phyloP scores from a whole-genome alignment of 2,113 vertebrate species.

The Sisor rabdophorus region DNA sequence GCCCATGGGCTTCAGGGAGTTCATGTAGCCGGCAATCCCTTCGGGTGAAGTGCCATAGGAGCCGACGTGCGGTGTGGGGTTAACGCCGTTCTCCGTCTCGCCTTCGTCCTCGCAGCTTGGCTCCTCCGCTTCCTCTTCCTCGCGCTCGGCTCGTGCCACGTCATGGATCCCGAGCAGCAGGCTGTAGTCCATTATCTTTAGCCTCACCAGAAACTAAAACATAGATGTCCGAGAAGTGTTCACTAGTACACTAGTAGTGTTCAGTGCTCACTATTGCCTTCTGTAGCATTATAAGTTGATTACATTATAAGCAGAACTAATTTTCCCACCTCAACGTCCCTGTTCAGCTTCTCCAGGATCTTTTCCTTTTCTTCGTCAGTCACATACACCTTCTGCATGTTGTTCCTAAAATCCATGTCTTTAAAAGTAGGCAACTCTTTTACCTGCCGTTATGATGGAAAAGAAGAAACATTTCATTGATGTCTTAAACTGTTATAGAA shows the following conservation, averaged over 20 bases:
- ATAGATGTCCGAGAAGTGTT: too few relatives aligned
- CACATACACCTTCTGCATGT: slow-evolving; percentile 86
- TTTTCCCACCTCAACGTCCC: slow-evolving; percentile 79
- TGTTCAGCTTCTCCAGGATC: slow-evolving; percentile 83
- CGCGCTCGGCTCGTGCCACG: slow-evolving; percentile 75
- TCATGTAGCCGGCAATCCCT: slow-evolving; percentile 83
- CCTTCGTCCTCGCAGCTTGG: slow-evolving; percentile 74
- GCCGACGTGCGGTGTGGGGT: slow-evolving; percentile 58
- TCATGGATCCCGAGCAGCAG: slow-evolving; percentile 86
- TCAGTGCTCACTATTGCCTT: too few relatives aligned
- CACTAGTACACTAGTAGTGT: too few relatives aligned
- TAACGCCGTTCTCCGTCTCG: slow-evolving; percentile 70
- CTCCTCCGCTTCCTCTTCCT: slow-evolving; percentile 76
- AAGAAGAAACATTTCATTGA: not conserved
- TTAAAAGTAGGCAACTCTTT: slow-evolving; percentile 88
- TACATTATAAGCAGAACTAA: too few relatives aligned
- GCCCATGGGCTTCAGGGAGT: slow-evolving; percentile 78
- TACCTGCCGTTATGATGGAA: slow-evolving; percentile 59
- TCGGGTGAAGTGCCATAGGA: slow-evolving; percentile 84
- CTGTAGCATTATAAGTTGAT: too few relatives aligned
- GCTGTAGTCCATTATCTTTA: slow-evolving; percentile 95
- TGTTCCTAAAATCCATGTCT: slow-evolving; percentile 87
- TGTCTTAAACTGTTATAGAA: not conserved
- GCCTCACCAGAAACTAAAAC: slow-evolving; percentile 78
- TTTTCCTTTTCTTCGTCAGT: slow-evolving; percentile 79